Evolutionary conservation across 2,113 vertebrate genomes (phyloP), one percentile per base, ranked within the genome.

Genomic region (Vireo altiloquus): DNA sequence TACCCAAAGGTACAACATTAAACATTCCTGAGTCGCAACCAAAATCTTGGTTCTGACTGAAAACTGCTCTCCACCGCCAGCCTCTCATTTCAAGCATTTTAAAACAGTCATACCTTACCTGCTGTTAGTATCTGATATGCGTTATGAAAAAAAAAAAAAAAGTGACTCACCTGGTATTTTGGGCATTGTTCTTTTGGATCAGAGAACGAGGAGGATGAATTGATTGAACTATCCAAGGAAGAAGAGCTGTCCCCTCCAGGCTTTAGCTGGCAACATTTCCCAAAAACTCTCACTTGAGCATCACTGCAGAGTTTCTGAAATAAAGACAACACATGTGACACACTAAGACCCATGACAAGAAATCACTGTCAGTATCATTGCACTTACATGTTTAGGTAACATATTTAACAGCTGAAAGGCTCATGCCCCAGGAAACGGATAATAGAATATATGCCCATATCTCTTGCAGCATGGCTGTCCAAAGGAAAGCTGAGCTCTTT

Each of bases 151-250:
- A 42, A 42, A 42, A 13, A 42, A 14, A 20, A 33, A 80, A 42
- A 25, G 21, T 11, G 20, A 53, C 63, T 94, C 97, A 99, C 99
- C 98, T 99, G 99, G 95, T 98, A 99, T 94, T 99, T 99, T 49
- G 98, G 98, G 89, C 98, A 98, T 68, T 98, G 99, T 42, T 99
- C 99, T 97, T 98, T 99, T 61, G 97, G 83, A 94, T 99, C 99
- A 8, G 99, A 99, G 88, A 98, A 97, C 0, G 90, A 97, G 37
- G 96, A 96, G 28, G 97, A 96, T 42, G 98, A 99, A 85, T 99
- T 99, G 63, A 98, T 97, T 61, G 99, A 99, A 97, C 99, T 99
- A 92, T 99, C 99, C 97, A 99, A 97, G 87, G 99, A 99, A 72
- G 98, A 99, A 96, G 99, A 99, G 97, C 99, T 99, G 86, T 99